Evolutionary conservation across 92 coral and sea anemone genomes (phyloP).

Genomic region (Desmophyllum pertusum): DNA sequence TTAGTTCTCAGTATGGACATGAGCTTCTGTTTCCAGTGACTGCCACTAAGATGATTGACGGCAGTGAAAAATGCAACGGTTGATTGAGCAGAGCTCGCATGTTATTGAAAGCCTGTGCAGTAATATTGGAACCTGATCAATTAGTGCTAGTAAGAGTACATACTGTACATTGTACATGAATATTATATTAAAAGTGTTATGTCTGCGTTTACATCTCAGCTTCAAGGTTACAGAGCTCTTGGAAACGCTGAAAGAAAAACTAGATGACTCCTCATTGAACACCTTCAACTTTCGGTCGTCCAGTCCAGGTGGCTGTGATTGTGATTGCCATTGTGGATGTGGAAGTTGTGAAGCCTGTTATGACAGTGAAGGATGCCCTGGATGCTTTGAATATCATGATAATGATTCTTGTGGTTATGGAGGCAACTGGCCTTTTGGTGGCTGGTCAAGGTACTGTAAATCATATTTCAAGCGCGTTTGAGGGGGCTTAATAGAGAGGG

Average conservation of each 20-base stretch:
- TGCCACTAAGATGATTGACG: too few species aligned
- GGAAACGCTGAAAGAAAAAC: constrained; percentile 32
- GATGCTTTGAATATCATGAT: constrained; percentile 20
- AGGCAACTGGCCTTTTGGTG: background rate
- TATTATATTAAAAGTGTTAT: background rate
- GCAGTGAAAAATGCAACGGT: too few species aligned
- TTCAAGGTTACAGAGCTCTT: constrained; percentile 34
- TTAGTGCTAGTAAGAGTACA: too few species aligned
- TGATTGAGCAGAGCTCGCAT: too few species aligned
- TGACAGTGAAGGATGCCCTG: constrained; percentile 21
- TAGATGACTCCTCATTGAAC: constrained; percentile 1
- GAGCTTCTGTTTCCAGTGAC: too few species aligned
- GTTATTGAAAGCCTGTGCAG: too few species aligned
- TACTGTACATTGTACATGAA: background rate
- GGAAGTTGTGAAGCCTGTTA: background rate
- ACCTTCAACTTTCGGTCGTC: constrained; percentile 34
- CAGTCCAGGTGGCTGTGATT: constrained; percentile 38
- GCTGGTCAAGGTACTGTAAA: background rate
- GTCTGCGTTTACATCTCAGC: constrained; percentile 10
- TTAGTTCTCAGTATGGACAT: too few species aligned
- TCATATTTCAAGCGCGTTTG: too few species aligned
- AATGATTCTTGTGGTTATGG: background rate
- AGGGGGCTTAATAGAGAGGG: too few species aligned
- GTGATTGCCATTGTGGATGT: constrained; percentile 31
- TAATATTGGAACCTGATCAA: too few species aligned